A percentile compares a stretch with the other conserved stretches of the same genome.
Conservation (phyloP, 2,113 vertebrate genomes). For the Gyps fulvus region DNA sequence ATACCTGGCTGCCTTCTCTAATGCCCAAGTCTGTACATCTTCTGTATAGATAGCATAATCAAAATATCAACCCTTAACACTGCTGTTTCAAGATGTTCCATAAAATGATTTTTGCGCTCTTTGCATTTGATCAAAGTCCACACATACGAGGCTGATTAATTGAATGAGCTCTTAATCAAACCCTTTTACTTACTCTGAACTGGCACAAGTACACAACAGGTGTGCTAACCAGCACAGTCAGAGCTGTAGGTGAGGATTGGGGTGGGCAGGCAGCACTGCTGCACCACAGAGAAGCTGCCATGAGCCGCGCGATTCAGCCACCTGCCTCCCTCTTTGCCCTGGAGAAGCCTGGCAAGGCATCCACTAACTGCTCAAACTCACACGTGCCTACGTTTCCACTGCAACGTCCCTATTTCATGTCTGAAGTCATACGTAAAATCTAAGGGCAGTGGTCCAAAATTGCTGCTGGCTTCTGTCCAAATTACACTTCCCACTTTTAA, state of each 20-base stretch:
- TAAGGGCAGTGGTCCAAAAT: not conserved
- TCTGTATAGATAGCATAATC: not conserved
- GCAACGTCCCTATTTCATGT: not conserved
- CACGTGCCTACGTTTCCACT: not conserved
- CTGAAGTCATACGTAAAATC: not conserved
- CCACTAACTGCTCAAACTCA: not conserved
- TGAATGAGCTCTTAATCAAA: not conserved
- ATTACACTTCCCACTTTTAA: not conserved
- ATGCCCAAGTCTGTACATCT: not conserved
- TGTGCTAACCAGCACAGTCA: not conserved
- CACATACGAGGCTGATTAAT: fast-evolving
- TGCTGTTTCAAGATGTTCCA: not conserved
- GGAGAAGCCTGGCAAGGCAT: not conserved
- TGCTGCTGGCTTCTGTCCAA: not conserved
- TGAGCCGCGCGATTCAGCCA: not conserved
- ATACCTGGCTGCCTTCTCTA: not conserved
- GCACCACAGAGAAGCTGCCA: not conserved
- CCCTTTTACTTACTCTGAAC: not conserved
- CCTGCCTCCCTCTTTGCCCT: not conserved
- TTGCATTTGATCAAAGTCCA: not conserved
- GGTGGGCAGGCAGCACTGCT: not conserved
- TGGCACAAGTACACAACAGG: not conserved
- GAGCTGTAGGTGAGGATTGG: not conserved
- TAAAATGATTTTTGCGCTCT: not conserved
- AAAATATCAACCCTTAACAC: not conserved